phyloP scores from a whole-genome alignment of 2,797 vertebrate species.

The Podarcis lilfordi region DNA sequence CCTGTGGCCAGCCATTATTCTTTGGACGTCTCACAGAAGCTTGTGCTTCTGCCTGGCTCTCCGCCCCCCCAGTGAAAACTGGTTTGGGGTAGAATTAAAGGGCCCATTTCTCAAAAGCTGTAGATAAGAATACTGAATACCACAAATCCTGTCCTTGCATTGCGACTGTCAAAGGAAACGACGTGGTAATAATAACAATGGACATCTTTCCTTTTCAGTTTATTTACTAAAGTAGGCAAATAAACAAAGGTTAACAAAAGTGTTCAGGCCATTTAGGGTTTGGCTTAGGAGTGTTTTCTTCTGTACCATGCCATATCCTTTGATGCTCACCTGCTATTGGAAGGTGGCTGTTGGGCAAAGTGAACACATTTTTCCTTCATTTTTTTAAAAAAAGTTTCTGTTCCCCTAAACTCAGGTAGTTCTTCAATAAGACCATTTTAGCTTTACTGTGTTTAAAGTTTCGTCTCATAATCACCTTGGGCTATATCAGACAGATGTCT shows the following conservation, averaged over 20 bases:
- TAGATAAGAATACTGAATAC: not conserved
- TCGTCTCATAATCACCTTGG: not conserved
- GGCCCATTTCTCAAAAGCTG: not conserved
- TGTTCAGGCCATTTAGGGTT: not conserved
- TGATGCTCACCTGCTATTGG: not conserved
- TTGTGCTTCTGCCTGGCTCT: conserved; percentile 4
- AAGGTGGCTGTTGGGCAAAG: not conserved
- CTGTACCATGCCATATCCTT: not conserved
- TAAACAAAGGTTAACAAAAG: not conserved
- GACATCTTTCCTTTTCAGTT: too few species aligned
- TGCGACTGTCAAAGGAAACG: not conserved
- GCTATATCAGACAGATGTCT: not conserved
- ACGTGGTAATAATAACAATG: too few species aligned
- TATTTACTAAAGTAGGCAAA: not conserved
- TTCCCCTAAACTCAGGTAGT: not conserved
- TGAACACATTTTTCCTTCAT: too few species aligned
- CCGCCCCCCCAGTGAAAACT: conserved; percentile 20
- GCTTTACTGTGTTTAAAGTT: too few species aligned
- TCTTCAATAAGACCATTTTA: not conserved
- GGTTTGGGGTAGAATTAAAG: not conserved
- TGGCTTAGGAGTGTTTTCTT: not conserved
- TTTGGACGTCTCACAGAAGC: conserved; percentile 6
- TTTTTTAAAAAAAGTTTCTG: not conserved
- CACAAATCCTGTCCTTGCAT: not conserved
- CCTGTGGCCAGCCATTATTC: conserved; percentile 64